Conservation (phyloP, 1,140 invertebrate genomes). For the Drosophila ercepeae region DNA sequence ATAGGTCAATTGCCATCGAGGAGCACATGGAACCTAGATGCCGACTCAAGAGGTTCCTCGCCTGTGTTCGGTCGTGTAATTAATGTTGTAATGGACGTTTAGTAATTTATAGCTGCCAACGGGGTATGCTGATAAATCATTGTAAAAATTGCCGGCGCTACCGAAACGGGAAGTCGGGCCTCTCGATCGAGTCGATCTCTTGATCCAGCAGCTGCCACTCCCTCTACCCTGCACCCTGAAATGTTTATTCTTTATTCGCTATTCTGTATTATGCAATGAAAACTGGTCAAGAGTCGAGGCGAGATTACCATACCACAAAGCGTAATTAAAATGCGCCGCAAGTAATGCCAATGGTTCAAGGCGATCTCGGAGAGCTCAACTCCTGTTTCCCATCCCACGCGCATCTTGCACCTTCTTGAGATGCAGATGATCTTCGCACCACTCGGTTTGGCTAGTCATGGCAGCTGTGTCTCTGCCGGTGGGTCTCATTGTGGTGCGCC, state of each 20-base stretch:
- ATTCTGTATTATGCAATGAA: conserved; percentile 9
- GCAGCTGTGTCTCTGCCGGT: conserved; percentile 52
- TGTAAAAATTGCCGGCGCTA: conserved; percentile 68
- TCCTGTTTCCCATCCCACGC: conserved; percentile 21
- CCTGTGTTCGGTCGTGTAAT: conserved; percentile 19
- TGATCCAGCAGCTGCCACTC: not conserved
- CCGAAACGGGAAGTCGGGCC: conserved; percentile 59
- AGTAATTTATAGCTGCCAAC: conserved; percentile 45
- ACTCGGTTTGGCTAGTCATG: conserved; percentile 21
- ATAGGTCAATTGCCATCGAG: conserved; percentile 66
- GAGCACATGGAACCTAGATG: not conserved
- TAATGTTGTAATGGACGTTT: conserved; percentile 55
- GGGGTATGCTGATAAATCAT: conserved; percentile 66
- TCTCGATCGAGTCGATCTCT: not conserved
- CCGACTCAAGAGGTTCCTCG: not conserved
- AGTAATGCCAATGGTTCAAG: conserved; percentile 71
- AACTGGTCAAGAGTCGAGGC: conserved; percentile 34
- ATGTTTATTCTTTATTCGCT: conserved; percentile 39
- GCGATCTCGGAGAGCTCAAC: conserved; percentile 18
- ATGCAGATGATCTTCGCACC: conserved; percentile 36
- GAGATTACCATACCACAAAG: conserved; percentile 25
- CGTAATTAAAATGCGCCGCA: conserved; percentile 66
- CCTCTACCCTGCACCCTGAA: conserved; percentile 3
- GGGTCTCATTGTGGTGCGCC: conserved; percentile 24
- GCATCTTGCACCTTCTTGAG: conserved; percentile 15